These are phyloP conservation scores for Cyclophora albipunctata DNA, from an alignment of 2,888 invertebrate species.

Conservation along the genomic window DNA sequence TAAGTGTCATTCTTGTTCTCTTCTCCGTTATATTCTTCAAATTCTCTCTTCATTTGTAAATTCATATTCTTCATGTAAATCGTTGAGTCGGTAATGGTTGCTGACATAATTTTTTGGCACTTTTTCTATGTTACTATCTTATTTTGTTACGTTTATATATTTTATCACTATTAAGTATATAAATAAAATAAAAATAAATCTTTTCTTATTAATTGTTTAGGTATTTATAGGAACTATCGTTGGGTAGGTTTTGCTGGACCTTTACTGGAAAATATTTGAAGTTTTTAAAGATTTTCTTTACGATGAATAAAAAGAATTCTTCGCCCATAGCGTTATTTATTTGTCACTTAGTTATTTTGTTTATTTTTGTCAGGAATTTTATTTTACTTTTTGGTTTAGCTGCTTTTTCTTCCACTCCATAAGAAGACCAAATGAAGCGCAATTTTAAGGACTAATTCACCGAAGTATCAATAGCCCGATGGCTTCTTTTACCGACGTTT, in stretches of 20 bases:
- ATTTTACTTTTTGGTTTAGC: no score
- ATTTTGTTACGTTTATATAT: slow-evolving; percentile 41
- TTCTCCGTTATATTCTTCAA: slow-evolving; percentile 52
- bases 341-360: no score
- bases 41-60: slow-evolving; percentile 64
- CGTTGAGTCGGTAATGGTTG: slow-evolving; percentile 57
- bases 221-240: slow-evolving; percentile 77
- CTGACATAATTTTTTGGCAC: slow-evolving; percentile 41
- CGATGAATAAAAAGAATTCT: no score
- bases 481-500: not conserved
- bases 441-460: no score
- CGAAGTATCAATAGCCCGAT: not conserved
- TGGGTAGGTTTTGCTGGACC: slow-evolving; percentile 71
- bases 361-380: no score
- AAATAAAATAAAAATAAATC: slow-evolving; percentile 62
- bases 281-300: not conserved
- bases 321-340: no score
- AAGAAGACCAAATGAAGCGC: no score
- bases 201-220: slow-evolving; percentile 66
- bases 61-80: slow-evolving; percentile 60
- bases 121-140: slow-evolving; percentile 23
- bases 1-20: slow-evolving; percentile 56
- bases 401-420: not conserved
- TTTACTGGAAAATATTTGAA: slow-evolving; percentile 7
- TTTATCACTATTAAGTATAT: slow-evolving; percentile 22